Evolutionary conservation across 2,113 vertebrate species (phyloP).

Genomic region (Abramis brama): DNA sequence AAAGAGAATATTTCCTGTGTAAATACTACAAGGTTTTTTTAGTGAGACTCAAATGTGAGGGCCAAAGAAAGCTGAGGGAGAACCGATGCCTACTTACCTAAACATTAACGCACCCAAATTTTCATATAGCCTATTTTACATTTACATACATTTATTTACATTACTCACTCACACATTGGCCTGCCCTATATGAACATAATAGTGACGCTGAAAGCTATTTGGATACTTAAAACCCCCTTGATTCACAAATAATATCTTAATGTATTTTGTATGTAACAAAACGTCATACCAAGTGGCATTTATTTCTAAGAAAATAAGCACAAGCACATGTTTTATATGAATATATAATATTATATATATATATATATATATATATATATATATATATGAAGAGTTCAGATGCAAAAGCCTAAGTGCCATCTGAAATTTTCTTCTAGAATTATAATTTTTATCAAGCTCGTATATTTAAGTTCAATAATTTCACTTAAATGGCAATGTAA

Average conservation of each 20-base stretch:
- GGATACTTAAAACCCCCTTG: not conserved
- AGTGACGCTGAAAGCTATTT: not conserved
- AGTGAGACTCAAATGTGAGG: not conserved
- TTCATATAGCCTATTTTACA: not conserved
- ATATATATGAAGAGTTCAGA: too few species aligned
- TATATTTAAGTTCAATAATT: too few species aligned
- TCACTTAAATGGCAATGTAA: too few species aligned
- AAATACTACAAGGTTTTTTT: not conserved
- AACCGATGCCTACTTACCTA: not conserved
- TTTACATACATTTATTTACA: not conserved
- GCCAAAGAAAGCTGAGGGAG: too few species aligned
- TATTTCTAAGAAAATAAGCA: not conserved
- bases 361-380: too few species aligned
- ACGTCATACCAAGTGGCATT: not conserved
- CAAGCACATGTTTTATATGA: not conserved
- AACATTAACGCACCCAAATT: not conserved
- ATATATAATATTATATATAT: not conserved
- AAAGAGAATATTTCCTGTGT: not conserved
- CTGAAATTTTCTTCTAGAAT: too few species aligned
- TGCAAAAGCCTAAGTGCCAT: too few species aligned
- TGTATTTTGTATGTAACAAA: not conserved
- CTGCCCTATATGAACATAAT: not conserved
- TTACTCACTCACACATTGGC: not conserved
- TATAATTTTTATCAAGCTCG: too few species aligned
- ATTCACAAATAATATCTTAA: not conserved